Evolutionary conservation across 2,113 vertebrate genomes (phyloP), one percentile per base, ranked within the genome.

Genomic region (Zapus hudsonius): DNA sequence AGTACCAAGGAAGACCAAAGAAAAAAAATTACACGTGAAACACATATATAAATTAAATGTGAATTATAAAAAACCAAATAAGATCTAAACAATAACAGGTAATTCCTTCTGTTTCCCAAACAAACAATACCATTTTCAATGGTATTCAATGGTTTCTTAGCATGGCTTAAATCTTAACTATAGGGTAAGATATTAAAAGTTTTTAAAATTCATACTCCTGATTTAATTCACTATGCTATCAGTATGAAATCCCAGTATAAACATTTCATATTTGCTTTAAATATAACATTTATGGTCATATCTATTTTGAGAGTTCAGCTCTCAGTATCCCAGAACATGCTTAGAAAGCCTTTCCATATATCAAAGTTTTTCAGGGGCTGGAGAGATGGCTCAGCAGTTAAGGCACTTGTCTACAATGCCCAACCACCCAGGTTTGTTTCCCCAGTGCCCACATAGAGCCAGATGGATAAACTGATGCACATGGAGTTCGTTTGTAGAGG

Each of bases 221-320:
- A 73, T 29, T 79, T 88, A 90, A 92, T 90, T 79, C 17, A 55
- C 5, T 64, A 74, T 1, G 22, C 3, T n/a, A 10, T 5, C 73
- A 36, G 17, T 25, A 69, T 23, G 20, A 89, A 89, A 91, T 59
- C 5, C 3, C 29, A 63, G 31, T 47, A 27, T 78, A 89, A 80
- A 42, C 2, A 61, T 16, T 89, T 75, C 38, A 36, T 55, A 83
- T 81, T 87, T 87, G n/a, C 42, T 91, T 85, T 75, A 8, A 92
- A 27, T 64, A 87, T 57, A 87, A 38, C n/a, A 79, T 94, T 92
- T 73, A 89, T 78, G 40, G 13, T 84, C 80, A 92, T 78, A 91
- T 84, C 25, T 19, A 87, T 27, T 80, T 57, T 29, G 16, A 84
- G 67, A 91, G 23, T 81, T 89, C 12, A 69, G 52, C 59, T 90